Evolutionary conservation across 1,140 invertebrate species (phyloP), one percentile per base, ranked within the genome.

Genomic region (Drosophila varians): DNA sequence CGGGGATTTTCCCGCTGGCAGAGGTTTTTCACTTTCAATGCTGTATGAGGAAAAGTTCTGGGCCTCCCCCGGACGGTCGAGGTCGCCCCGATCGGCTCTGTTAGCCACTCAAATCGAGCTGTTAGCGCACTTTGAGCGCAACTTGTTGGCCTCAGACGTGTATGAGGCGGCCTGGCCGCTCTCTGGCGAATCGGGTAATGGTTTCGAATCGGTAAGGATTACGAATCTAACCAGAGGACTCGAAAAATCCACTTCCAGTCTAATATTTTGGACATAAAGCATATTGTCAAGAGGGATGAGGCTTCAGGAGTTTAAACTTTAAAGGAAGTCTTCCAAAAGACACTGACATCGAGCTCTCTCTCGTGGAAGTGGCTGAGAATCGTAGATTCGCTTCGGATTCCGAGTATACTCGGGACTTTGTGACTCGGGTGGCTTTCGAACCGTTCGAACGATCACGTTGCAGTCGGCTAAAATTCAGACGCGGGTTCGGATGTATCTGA

Each of bases 1-100:
- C 57, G 54, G 51, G 65, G 54, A 12, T 54, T 71, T 69, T 51
- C 14, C 55, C 34, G 16, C 6, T 4, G 36, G 36, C n/a, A 6
- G 36, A 38, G 36, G 16, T 86, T 84, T 84, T 84, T 38, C 36
- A 84, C 79, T 84, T 84, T 86, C 79, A 68, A 75, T 68, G 60
- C 54, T 16, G 51, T 18, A 16, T 31, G 28, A 11, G 28, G 23
- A 45, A 51, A 23, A 55, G 54, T 54, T 72, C 56, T 71, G 4
- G 40, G 16, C 74, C 43, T 28, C 53, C 43, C 38, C 53, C 46
- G 58, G 53, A 52, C 51, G 68, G 58, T 51, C 26, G 47, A 62
- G 12, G 21, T 38, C 5, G 28, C 14, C 36, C 8, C 25, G 66
- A 28, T 72, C 66, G 38, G 8, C 25, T 38, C 54, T 70, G 65